A percentile compares a stretch with the other conserved stretches of the same genome.
Conservation (phyloP, 2,797 vertebrate genomes). For the Megaceryle alcyon region DNA sequence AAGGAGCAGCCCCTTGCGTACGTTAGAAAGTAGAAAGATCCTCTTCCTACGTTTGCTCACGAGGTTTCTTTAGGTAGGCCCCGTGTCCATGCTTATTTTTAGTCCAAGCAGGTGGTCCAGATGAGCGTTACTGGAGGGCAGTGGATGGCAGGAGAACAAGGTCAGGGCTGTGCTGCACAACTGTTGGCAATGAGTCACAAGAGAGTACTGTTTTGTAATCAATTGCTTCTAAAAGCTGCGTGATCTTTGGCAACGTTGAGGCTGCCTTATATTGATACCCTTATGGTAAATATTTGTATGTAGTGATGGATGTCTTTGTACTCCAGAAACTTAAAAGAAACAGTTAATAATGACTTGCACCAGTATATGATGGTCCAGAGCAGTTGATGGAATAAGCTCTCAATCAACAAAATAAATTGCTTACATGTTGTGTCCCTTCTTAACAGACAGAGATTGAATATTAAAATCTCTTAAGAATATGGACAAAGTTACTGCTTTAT, state of each 20-base stretch:
- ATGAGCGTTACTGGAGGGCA: not conserved
- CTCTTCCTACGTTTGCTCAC: rapidly evolving
- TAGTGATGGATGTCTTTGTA: not conserved
- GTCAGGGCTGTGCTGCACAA: not conserved
- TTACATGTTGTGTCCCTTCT: not conserved
- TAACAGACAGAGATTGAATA: not conserved
- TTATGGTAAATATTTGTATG: not conserved
- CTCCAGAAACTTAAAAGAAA: not conserved
- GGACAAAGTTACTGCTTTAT: not conserved
- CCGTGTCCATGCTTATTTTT: not conserved
- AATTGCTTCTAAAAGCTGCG: not conserved
- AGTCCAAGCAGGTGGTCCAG: not conserved
- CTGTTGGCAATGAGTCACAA: not conserved
- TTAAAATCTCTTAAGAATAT: not conserved
- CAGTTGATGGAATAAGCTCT: not conserved
- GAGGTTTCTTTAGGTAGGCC: not conserved
- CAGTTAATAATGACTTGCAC: not conserved
- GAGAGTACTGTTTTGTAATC: not conserved
- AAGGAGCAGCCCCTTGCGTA: not conserved
- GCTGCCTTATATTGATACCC: not conserved
- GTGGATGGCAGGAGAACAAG: not conserved
- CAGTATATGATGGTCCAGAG: not conserved
- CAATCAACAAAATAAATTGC: not conserved
- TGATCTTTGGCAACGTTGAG: not conserved
- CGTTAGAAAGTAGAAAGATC: not conserved